Conservation (phyloP, 2,888 invertebrate species). For the Tetragnatha montana region DNA sequence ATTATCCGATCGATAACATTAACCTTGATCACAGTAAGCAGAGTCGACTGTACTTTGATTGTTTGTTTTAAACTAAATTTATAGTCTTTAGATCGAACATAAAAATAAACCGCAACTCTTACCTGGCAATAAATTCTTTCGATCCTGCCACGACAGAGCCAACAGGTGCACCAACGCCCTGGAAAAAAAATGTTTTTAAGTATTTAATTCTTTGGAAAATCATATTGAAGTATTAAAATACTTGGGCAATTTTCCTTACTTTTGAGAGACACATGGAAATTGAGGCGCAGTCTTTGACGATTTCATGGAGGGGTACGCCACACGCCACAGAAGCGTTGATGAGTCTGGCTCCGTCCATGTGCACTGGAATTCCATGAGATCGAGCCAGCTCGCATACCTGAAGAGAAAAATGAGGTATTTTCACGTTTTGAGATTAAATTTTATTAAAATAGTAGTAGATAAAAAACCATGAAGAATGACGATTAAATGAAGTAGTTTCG, state of each 20-base stretch:
- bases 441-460: too few species aligned
- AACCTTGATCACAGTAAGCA: too few species aligned
- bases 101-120: constrained; percentile 74
- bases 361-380: constrained; percentile 82
- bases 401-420: constrained; percentile 23
- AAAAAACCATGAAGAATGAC: too few species aligned
- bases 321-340: constrained; percentile 90
- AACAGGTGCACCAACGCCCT: constrained; percentile 88
- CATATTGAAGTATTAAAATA: neutral
- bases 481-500: too few species aligned
- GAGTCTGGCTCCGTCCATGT: constrained; percentile 95
- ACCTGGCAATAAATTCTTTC: constrained; percentile 84
- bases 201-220: neutral
- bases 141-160: constrained; percentile 90
- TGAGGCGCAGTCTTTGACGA: constrained; percentile 85
- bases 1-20: too few species aligned
- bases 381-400: constrained; percentile 82
- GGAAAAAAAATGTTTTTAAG: neutral
- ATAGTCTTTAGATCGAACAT: neutral
- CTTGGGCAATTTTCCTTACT: constrained; percentile 32
- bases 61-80: neutral
- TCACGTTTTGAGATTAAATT: too few species aligned
- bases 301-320: constrained; percentile 81
- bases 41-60: neutral
- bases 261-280: constrained; percentile 86